Evolutionary conservation across 2,797 vertebrate species (phyloP), one percentile per base, ranked within the genome.

Genomic region (Hafferia zeledoni): DNA sequence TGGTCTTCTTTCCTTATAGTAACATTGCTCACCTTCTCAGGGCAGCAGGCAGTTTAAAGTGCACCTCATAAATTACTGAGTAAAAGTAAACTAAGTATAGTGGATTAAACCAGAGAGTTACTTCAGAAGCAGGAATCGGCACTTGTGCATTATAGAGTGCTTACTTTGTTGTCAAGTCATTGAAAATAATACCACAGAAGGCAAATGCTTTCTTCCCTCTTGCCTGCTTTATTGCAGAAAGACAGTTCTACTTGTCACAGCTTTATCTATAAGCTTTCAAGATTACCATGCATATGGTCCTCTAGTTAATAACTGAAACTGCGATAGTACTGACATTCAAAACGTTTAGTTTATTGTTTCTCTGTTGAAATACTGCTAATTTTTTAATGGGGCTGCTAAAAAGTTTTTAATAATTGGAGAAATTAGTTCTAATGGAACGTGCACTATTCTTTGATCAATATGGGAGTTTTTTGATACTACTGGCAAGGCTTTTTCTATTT

Each of bases 401-500:
- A 93, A 71, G 31, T 85, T 95, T 78, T 89, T 87, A 92, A 53
- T 91, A 95, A 70, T 59, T 47, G 9, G 44, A 79, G 60, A 91
- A 95, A 86, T 75, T 76, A 84, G 77, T 82, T 70, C 93, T 86
- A 49, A 69, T 87, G 89, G 83, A 72, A 85, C 67, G 57, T 30
- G 19, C 17, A 28, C 47, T 61, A 35, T 74, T 93, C 84, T 93
- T 96, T 96, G 78, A 52, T 92, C 89, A 52, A 20, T 70, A 52
- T 74, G 33, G 30, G 44, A n/a, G 0, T n/a, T 77, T 72, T 70
- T 94, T 91, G 19, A 39, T 94, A 78, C 47, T 93, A 63, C 65
- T 81, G 76, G 72, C 70, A 84, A 86, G 44, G 61, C 83, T 95
- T 95, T 87, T 83, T 77, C 92, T 90, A 83, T 67, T 63, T 90